phyloP scores from a whole-genome alignment of 92 coral and sea anemone species.

The Heteractis magnifica region DNA sequence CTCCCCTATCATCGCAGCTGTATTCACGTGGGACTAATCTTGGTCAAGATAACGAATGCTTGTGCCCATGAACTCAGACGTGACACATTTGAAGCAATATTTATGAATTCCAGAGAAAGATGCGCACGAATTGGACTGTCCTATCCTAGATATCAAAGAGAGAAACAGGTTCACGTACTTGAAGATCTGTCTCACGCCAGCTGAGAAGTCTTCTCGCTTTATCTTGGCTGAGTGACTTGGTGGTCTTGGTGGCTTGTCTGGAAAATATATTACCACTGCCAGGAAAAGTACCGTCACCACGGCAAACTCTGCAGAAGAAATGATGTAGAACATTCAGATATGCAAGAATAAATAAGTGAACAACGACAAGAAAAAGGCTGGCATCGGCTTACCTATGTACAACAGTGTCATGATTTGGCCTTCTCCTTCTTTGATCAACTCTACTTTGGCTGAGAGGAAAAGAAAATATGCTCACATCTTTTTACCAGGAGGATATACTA shows the following conservation, averaged over 20 bases:
- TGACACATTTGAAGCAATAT: no score
- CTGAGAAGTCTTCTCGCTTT: conserved; percentile 83
- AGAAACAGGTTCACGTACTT: conserved; percentile 27
- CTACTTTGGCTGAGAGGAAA: conserved; percentile 54
- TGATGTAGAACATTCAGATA: neutral
- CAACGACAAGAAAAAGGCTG: neutral
- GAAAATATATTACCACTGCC: conserved; percentile 81
- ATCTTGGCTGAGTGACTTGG: conserved; percentile 85
- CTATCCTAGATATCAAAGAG: neutral
- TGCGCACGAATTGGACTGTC: neutral
- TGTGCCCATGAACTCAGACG: no score
- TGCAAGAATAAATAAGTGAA: neutral
- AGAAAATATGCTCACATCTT: neutral
- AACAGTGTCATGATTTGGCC: conserved; percentile 80
- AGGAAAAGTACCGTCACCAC: conserved; percentile 70
- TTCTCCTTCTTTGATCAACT: conserved; percentile 61
- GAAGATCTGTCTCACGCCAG: conserved; percentile 80
- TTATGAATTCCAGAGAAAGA: neutral
- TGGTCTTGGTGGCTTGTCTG: conserved; percentile 87
- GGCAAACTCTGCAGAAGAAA: conserved; percentile 70
- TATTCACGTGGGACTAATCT: no score
- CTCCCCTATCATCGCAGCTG: no score
- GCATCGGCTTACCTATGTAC: conserved; percentile 67
- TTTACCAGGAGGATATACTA: no score
- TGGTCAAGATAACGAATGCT: no score